A percentile compares a stretch with the other conserved stretches of the same genome.
phyloP scores from a whole-genome alignment of 2,113 vertebrate genomes.

The Megaceryle maxima region DNA sequence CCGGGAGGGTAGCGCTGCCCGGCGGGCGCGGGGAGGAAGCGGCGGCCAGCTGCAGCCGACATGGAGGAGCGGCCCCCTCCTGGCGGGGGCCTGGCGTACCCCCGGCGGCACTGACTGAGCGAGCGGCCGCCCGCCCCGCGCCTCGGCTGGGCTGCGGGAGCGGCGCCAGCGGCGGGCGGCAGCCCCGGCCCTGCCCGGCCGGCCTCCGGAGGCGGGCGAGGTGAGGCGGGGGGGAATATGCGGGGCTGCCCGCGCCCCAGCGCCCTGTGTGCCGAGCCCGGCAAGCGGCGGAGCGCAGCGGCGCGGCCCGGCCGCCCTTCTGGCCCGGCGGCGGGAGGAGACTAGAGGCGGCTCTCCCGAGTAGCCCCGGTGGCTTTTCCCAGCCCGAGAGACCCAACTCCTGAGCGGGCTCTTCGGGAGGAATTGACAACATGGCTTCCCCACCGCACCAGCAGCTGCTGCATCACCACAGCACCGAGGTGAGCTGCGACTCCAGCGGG shows the following conservation, averaged over 20 bases:
- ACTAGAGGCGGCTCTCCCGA: background rate
- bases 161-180: background rate
- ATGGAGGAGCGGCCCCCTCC: background rate
- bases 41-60: background rate
- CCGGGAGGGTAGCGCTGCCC: background rate
- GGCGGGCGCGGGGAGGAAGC: background rate
- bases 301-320: conserved; percentile 5
- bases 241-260: background rate
- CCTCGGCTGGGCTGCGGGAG: background rate
- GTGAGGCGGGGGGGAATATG: background rate
- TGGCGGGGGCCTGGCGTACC: background rate
- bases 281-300: background rate
- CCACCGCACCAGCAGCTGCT: conserved; percentile 87
- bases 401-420: conserved; percentile 11
- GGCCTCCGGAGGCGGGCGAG: background rate
- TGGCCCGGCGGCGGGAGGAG: background rate
- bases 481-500: conserved; percentile 90
- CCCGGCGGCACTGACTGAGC: background rate
- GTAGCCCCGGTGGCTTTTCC: background rate
- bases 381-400: background rate
- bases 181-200: background rate
- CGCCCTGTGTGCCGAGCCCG: background rate
- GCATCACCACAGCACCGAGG: conserved; percentile 90
- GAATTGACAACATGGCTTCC: conserved; percentile 85
- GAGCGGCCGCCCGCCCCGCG: background rate